Conservation (phyloP, 2,797 vertebrate species). For the Galagoides demidoff region DNA sequence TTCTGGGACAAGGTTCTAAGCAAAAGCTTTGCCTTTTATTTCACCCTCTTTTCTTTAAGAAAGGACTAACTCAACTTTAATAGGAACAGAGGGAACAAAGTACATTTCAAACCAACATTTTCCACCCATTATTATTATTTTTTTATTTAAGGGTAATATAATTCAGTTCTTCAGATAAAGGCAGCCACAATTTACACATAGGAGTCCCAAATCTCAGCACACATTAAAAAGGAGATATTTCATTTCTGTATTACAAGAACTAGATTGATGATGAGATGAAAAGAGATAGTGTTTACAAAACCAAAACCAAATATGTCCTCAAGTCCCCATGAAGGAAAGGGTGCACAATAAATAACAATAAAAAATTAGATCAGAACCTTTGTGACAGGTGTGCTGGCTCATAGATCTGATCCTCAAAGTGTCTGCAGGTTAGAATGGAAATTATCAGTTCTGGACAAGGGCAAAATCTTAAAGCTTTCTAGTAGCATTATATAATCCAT, state of each 20-base stretch:
- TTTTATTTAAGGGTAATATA: slow-evolving; percentile 16
- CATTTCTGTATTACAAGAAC: neutral
- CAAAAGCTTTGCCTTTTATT: neutral
- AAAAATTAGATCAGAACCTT: neutral
- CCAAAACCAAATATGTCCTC: neutral
- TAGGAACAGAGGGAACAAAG: neutral
- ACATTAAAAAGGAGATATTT: slow-evolving; percentile 6
- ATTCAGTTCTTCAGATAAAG: slow-evolving; percentile 15
- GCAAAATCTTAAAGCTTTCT: neutral
- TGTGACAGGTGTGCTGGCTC: neutral
- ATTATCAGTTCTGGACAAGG: neutral
- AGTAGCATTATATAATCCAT: neutral
- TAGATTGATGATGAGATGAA: neutral
- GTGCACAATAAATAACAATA: neutral
- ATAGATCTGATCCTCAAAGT: neutral
- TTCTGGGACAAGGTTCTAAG: neutral
- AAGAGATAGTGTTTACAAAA: neutral
- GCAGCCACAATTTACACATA: neutral
- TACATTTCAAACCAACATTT: slow-evolving; percentile 43
- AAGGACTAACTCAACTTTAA: slow-evolving; percentile 34
- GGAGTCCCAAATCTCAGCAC: neutral
- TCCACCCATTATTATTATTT: neutral
- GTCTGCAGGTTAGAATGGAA: neutral
- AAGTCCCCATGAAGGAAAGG: neutral
- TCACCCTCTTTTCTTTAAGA: slow-evolving; percentile 3